phyloP scores from a whole-genome alignment of 2,797 vertebrate genomes.

The Otolemur crassicaudatus region DNA sequence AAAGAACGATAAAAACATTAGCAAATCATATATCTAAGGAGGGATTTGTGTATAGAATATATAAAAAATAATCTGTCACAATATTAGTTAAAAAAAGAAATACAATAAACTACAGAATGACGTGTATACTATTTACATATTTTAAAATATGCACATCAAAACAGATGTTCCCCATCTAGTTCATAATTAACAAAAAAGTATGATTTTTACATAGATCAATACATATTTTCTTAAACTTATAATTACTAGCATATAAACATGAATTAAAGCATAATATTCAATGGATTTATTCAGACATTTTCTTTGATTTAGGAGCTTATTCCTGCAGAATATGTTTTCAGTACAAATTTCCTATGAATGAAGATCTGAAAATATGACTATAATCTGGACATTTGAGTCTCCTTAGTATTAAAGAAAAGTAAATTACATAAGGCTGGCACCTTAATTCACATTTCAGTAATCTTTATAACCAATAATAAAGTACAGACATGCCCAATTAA shows the following conservation, averaged over 20 bases:
- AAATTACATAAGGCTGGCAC: neutral
- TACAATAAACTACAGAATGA: neutral
- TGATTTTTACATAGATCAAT: slow-evolving; percentile 21
- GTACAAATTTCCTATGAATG: neutral
- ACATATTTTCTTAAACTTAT: slow-evolving; percentile 3
- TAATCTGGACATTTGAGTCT: neutral
- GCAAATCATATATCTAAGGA: neutral
- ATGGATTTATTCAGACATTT: slow-evolving; percentile 10
- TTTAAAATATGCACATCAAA: neutral
- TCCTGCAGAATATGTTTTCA: neutral
- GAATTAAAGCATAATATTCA: neutral
- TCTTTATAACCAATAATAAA: neutral
- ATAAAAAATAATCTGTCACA: neutral
- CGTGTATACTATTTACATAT: neutral
- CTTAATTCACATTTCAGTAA: neutral
- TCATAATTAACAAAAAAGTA: neutral
- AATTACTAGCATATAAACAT: neutral
- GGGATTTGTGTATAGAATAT: neutral
- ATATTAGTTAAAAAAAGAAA: neutral
- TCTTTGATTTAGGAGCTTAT: neutral
- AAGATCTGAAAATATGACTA: neutral
- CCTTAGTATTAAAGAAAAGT: neutral
- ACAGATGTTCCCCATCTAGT: neutral
- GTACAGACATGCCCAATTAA: neutral
- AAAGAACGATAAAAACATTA: neutral